These are phyloP conservation scores for Bembecia ichneumoniformis DNA, from an alignment of 2,888 invertebrate species.

Conservation along the genomic window DNA sequence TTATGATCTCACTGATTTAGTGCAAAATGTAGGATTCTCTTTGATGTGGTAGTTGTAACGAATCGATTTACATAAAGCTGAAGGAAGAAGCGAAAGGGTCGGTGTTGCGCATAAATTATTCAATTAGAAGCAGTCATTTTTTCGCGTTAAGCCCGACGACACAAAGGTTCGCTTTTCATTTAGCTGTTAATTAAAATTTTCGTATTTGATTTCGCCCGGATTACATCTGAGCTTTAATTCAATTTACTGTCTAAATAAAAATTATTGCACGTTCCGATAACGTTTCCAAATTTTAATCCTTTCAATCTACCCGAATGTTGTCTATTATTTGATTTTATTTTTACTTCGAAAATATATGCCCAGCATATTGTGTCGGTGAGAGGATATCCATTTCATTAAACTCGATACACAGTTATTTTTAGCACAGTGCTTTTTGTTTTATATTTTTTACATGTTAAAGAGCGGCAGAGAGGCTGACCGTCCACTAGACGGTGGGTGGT, in stretches of 20 bases:
- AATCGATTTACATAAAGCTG: conserved; percentile 1
- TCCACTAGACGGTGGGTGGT: no score
- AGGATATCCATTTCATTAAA: no score
- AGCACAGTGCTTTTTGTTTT: no score
- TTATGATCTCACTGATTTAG: no score
- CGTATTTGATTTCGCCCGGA: conserved; percentile 6
- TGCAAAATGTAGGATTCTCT: not conserved
- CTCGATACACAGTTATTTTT: no score
- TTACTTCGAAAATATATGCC: no score
- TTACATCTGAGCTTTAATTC: conserved; percentile 6
- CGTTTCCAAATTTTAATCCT: conserved; percentile 1
- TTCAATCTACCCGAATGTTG: not conserved
- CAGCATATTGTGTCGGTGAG: no score
- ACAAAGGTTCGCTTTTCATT: conserved; percentile 2
- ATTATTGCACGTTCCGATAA: conserved; percentile 1
- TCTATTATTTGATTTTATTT: no score
- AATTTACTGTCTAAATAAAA: conserved; percentile 3
- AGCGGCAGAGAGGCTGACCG: no score
- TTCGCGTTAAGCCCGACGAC: conserved; percentile 2
- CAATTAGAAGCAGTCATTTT: not conserved
- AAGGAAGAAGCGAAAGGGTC: not conserved
- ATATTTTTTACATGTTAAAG: no score
- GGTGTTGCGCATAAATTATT: not conserved
- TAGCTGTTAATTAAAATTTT: conserved; percentile 7
- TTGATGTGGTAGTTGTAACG: not conserved